Evolutionary conservation across 2,797 vertebrate species (phyloP), one percentile per base, ranked within the genome.

Genomic region (Sebastes glaucus): DNA sequence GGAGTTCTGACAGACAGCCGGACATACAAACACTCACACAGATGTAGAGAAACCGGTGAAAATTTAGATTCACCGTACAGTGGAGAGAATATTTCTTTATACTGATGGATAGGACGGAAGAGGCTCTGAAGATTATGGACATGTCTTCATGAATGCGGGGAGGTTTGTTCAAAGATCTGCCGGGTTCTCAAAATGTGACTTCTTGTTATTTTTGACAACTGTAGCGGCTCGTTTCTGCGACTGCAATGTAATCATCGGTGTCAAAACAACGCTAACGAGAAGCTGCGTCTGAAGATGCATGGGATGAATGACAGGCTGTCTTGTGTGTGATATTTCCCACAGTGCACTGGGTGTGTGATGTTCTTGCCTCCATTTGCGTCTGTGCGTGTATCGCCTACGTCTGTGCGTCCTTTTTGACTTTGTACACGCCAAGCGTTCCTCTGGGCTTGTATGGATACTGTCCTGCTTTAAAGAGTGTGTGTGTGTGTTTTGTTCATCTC

Each of bases 1-100:
- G 35, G 59, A 66, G 57, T 68, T 60, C 42, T 83, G 80, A 85
- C 72, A 79, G 20, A 73, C 67, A 22, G 20, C 0, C 52, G n/a
- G 9, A 55, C 52, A 55, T 23, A 23, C 70, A 74, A 59, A 74
- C 70, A 59, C 38, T 46, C 42, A 18, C 14, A 22, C 38, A 38
- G 13, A 10, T 27, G 8, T 3, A 11, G 25, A 33, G 4, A 67
- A 72, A 11, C 5, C 14, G 20, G 22, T 62, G 30, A 5, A 46
- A 61, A 27, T 11, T 49, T 0, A n/a, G 23, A 68, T 30, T 62
- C 7, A 28, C 9, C 22, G 6, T 10, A 49, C 3, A 70, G 27
- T 6, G 23, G 30, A 27, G 13, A 23, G 13, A 28, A 30, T 62
- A 3, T 8, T 6, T 27, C 71, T 46, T n/a, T 0, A 57, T n/a